phyloP scores from a whole-genome alignment of 2,113 vertebrate genomes.

The Theristicus caerulescens region DNA sequence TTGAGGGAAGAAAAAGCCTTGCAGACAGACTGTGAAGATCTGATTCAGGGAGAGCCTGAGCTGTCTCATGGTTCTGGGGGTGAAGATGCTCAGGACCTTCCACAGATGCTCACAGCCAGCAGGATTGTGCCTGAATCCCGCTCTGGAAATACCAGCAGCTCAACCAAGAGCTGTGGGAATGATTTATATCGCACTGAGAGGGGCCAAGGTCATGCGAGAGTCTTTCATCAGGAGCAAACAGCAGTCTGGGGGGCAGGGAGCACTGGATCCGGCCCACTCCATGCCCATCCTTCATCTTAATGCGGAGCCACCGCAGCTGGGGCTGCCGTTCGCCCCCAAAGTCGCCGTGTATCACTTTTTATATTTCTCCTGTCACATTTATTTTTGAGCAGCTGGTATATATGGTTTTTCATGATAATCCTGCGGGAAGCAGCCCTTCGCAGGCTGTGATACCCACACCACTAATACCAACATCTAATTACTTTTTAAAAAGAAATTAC shows the following conservation, averaged over 20 bases:
- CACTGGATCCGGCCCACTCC: background rate
- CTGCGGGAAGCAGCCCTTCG: accelerated
- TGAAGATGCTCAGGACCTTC: background rate
- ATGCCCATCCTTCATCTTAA: background rate
- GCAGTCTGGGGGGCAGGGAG: background rate
- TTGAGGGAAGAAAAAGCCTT: background rate
- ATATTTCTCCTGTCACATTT: background rate
- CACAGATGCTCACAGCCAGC: background rate
- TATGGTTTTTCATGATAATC: background rate
- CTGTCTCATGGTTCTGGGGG: accelerated
- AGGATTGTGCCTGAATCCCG: accelerated
- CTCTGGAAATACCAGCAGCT: background rate
- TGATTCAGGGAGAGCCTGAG: background rate
- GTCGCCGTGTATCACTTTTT: background rate
- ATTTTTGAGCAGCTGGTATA: background rate
- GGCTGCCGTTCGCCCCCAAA: background rate
- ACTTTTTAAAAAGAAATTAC: no score
- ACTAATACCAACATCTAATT: background rate
- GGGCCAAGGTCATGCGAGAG: accelerated
- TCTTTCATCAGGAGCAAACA: background rate
- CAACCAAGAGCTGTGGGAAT: background rate
- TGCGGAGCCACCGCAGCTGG: accelerated
- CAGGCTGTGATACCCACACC: background rate
- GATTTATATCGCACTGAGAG: accelerated
- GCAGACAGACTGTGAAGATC: background rate